Percentiles rank a stretch among this genome's conserved stretches.
Conservation (phyloP, 2,888 invertebrate species). For the Conchocele bisecta region DNA sequence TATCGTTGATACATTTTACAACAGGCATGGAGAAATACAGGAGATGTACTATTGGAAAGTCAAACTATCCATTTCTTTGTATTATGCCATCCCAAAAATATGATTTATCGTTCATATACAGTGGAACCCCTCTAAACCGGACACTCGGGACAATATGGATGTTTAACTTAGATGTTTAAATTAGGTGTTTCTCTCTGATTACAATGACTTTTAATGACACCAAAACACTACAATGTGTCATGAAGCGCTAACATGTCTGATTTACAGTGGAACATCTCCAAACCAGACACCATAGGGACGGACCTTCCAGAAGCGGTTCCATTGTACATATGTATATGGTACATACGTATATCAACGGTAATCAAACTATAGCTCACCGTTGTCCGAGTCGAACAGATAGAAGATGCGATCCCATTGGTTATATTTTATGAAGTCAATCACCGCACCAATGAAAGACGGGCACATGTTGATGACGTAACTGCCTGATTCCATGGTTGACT, state of each 20-base stretch:
- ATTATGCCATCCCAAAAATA: background rate
- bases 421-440: conserved; percentile 95
- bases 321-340: background rate
- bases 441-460: conserved; percentile 97
- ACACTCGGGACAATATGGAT: too few relatives aligned
- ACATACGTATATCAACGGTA: background rate
- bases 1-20: too few relatives aligned
- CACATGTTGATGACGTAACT: conserved; percentile 87
- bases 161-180: too few relatives aligned
- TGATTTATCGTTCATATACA: background rate
- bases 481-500: conserved; percentile 52
- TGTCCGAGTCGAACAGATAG: conserved; percentile 95
- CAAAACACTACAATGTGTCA: too few relatives aligned
- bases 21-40: background rate
- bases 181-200: too few relatives aligned
- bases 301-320: background rate
- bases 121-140: too few relatives aligned
- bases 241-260: too few relatives aligned
- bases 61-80: background rate
- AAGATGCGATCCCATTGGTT: conserved; percentile 95
- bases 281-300: too few relatives aligned
- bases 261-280: too few relatives aligned
- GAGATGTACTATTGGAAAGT: background rate
- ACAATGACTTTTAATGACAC: too few relatives aligned
- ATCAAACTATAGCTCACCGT: too few relatives aligned